A percentile compares a stretch with the other conserved stretches of the same genome.
Evolutionary conservation across 2,888 invertebrate species (phyloP).

Genomic region (Tipula helvola): DNA sequence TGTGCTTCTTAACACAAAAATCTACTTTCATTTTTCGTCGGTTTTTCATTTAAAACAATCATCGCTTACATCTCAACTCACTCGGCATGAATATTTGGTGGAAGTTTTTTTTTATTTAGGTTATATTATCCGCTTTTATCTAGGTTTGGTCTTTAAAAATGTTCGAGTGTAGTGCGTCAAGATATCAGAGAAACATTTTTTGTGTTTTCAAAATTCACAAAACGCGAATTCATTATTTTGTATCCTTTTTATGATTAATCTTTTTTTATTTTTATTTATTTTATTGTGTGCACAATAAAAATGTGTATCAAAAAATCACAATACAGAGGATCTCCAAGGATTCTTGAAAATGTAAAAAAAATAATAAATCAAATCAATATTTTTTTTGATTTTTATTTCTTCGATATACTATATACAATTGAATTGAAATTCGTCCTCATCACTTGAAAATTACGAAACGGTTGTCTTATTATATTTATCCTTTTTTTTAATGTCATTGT

Average conservation of each 20-base stretch:
- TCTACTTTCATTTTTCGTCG: neutral
- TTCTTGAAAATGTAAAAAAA: neutral
- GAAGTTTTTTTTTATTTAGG: neutral
- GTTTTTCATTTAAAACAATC: neutral
- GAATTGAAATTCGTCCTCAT: conserved; percentile 4
- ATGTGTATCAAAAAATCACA: neutral
- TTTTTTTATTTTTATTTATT: neutral
- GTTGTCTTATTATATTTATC: neutral
- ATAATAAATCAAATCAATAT: neutral
- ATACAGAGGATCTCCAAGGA: neutral
- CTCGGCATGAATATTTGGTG: neutral
- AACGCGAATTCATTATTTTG: neutral
- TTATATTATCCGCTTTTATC: neutral
- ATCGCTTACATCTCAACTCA: neutral
- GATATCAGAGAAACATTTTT: neutral
- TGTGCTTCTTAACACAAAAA: neutral
- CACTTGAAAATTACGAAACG: neutral
- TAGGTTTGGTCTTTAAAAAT: neutral
- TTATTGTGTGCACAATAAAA: neutral
- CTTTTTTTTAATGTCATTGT: neutral
- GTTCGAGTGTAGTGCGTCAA: neutral
- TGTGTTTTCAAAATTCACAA: neutral
- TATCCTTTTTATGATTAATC: neutral
- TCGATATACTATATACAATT: neutral
- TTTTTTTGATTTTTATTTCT: neutral